A percentile compares a stretch with the other conserved stretches of the same genome.
These are phyloP conservation scores for Hydrochoerus hydrochaeris DNA, from an alignment of 2,113 vertebrate genomes.

Conservation along the genomic window DNA sequence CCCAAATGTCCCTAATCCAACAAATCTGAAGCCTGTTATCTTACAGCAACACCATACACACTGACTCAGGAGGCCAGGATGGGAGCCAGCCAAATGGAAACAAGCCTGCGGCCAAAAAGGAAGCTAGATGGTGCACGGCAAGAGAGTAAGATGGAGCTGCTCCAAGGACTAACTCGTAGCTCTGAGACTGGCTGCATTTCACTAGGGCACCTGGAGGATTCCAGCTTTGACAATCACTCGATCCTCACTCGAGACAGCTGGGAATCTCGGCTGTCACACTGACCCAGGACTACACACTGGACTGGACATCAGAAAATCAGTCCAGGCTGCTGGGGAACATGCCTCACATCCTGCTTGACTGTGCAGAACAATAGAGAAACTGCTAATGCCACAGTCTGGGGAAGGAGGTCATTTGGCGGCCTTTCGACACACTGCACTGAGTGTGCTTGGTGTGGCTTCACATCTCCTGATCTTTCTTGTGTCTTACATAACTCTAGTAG, in stretches of 20 bases:
- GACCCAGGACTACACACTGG: background rate
- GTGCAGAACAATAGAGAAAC: background rate
- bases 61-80: rapidly evolving
- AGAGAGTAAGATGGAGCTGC: background rate
- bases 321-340: background rate
- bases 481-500: background rate
- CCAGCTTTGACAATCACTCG: rapidly evolving
- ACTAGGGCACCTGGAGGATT: background rate
- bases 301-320: background rate
- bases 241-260: background rate
- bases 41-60: background rate
- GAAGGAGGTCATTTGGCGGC: background rate
- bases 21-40: background rate
- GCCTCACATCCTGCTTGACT: background rate
- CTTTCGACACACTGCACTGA: background rate
- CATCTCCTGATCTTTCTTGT: background rate
- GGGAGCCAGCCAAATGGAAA: background rate
- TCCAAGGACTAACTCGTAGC: background rate
- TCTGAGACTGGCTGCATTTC: background rate
- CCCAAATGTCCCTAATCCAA: rapidly evolving
- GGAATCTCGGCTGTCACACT: background rate
- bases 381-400: background rate
- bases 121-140: rapidly evolving
- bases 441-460: rapidly evolving
- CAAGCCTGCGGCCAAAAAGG: background rate